Evolutionary conservation across 2,113 vertebrate genomes (phyloP).

Genomic region (Psilopogon haemacephalus): DNA sequence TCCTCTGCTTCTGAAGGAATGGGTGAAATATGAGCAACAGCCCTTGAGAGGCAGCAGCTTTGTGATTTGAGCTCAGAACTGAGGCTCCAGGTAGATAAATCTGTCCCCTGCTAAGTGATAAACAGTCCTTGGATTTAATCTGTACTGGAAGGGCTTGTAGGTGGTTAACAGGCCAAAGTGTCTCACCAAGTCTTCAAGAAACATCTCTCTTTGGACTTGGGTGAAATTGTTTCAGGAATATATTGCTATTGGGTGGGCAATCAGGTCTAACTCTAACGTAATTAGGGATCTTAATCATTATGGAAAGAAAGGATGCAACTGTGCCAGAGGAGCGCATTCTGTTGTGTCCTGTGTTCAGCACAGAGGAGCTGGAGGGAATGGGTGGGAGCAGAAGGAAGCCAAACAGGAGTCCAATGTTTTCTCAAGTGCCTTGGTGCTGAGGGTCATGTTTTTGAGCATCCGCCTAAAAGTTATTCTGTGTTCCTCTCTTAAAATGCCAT

Average conservation of each 20-base stretch:
- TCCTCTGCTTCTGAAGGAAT: neutral
- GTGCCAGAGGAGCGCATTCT: too few species aligned
- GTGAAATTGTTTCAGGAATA: neutral
- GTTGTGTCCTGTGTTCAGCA: neutral
- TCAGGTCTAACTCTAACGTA: neutral
- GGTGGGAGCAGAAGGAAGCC: neutral
- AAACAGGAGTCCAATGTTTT: fast-evolving
- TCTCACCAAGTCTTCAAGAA: neutral
- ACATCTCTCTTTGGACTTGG: neutral
- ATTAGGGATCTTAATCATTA: neutral
- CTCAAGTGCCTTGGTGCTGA: neutral
- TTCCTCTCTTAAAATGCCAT: neutral
- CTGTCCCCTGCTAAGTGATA: neutral
- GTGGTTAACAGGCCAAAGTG: neutral
- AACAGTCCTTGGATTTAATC: neutral
- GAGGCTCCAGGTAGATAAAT: neutral
- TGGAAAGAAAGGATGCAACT: neutral
- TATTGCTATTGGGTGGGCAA: neutral
- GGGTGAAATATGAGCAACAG: neutral
- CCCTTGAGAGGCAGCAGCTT: neutral
- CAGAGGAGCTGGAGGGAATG: neutral
- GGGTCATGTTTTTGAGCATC: neutral
- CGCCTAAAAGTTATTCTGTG: neutral
- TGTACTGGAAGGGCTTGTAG: neutral
- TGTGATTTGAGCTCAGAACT: neutral